These are phyloP conservation scores for Leptinotarsa tumamoca DNA, from an alignment of 2,888 invertebrate species.

Conservation along the genomic window DNA sequence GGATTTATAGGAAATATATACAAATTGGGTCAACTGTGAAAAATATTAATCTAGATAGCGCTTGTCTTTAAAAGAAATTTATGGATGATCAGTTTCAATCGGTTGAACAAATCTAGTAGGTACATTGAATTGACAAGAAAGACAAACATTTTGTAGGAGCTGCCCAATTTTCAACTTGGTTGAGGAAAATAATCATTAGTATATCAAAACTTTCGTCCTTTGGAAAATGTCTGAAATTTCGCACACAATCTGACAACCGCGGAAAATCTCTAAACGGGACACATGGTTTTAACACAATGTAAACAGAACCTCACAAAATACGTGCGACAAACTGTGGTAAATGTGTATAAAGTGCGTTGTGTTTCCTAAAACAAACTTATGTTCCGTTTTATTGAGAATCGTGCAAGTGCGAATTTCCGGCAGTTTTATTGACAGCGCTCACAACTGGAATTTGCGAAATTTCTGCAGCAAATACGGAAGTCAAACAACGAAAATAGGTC, in stretches of 20 bases:
- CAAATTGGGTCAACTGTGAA: too few relatives aligned
- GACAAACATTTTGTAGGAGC: too few relatives aligned
- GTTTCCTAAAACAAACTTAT: background rate
- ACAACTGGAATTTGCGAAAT: background rate
- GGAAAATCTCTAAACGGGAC: background rate
- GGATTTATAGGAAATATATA: too few relatives aligned
- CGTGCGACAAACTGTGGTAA: background rate
- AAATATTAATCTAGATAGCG: too few relatives aligned
- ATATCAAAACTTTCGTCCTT: too few relatives aligned
- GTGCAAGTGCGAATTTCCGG: constrained; percentile 30
- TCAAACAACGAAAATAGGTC: constrained; percentile 32
- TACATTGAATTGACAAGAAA: too few relatives aligned
- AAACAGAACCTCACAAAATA: constrained; percentile 17
- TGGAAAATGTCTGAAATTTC: background rate
- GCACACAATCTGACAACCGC: background rate
- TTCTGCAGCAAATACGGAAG: constrained; percentile 23
- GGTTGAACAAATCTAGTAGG: too few relatives aligned
- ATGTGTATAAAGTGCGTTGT: constrained; percentile 6
- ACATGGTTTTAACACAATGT: constrained; percentile 4
- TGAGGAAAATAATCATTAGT: too few relatives aligned
- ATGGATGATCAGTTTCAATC: too few relatives aligned
- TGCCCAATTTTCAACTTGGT: too few relatives aligned
- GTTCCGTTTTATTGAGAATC: constrained; percentile 7
- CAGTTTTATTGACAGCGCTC: constrained; percentile 19
- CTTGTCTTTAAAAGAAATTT: too few relatives aligned